These are phyloP conservation scores for Catocala fraxini DNA, from an alignment of 2,888 invertebrate species.

Conservation along the genomic window DNA sequence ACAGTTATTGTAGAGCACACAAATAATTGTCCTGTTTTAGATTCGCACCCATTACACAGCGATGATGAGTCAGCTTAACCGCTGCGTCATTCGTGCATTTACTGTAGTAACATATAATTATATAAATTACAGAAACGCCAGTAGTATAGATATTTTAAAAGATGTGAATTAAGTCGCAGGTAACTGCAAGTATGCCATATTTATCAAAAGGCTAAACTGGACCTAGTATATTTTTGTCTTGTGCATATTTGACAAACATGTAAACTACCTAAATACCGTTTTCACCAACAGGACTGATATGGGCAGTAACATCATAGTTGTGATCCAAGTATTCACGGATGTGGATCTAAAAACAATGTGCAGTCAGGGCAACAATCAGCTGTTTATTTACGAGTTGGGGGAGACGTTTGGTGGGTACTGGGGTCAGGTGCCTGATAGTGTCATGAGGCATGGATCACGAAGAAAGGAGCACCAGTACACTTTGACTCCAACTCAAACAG, in stretches of 20 bases:
- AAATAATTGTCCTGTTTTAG: no score
- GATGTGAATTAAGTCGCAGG: no score
- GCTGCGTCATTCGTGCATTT: no score
- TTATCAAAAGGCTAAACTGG: no score
- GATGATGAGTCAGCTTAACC: no score
- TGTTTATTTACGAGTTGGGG: conserved; percentile 73
- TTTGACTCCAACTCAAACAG: conserved; percentile 55
- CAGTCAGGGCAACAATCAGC: conserved; percentile 56
- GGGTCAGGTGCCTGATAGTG: conserved; percentile 68
- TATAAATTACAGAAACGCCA: no score
- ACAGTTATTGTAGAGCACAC: no score
- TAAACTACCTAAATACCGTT: not conserved
- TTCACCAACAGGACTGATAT: conserved; percentile 67
- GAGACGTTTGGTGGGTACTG: conserved; percentile 82
- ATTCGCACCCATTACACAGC: no score
- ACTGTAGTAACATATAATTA: no score
- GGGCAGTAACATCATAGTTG: conserved; percentile 75
- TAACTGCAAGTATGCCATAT: not conserved
- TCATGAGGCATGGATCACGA: conserved; percentile 43
- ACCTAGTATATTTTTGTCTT: no score
- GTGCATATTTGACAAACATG: no score
- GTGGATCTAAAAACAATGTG: conserved; percentile 58
- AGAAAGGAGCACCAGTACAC: conserved; percentile 59
- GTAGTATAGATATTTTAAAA: no score
- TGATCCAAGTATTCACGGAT: conserved; percentile 60